Conservation (phyloP, 1,140 invertebrate species). For the Paraescarpia echinospica region DNA sequence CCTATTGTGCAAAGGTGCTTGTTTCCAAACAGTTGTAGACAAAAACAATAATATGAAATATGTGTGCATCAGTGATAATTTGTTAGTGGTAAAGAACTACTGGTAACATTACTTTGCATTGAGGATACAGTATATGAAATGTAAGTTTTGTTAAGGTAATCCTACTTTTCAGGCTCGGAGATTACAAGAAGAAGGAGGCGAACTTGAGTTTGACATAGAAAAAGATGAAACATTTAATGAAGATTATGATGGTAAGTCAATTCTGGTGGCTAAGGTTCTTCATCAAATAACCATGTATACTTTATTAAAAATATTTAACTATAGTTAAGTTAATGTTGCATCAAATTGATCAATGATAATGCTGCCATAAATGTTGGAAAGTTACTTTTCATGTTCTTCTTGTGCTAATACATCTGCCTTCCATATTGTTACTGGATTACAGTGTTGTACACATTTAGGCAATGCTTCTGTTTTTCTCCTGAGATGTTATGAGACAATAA, state of each 20-base stretch:
- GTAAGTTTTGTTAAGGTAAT: neutral
- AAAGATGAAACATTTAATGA: constrained; percentile 1
- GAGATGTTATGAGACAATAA: too few relatives aligned
- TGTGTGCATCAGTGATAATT: too few relatives aligned
- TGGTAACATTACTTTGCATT: neutral
- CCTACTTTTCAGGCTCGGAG: neutral
- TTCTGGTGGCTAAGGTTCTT: neutral
- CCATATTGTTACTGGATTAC: too few relatives aligned
- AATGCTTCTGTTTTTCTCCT: too few relatives aligned
- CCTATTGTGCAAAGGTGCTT: too few relatives aligned
- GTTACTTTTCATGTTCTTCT: too few relatives aligned
- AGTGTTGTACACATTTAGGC: too few relatives aligned
- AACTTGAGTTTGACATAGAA: neutral
- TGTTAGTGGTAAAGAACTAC: too few relatives aligned
- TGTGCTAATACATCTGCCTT: too few relatives aligned
- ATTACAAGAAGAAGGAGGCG: neutral
- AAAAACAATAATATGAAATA: too few relatives aligned
- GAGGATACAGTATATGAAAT: neutral
- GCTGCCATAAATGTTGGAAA: too few relatives aligned
- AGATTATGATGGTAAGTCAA: neutral
- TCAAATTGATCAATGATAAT: neutral
- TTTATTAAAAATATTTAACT: neutral
- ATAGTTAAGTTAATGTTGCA: neutral
- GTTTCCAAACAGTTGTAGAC: too few relatives aligned
- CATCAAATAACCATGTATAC: neutral